phyloP scores from a whole-genome alignment of 2,113 vertebrate species.

The Opisthocomus hoazin region DNA sequence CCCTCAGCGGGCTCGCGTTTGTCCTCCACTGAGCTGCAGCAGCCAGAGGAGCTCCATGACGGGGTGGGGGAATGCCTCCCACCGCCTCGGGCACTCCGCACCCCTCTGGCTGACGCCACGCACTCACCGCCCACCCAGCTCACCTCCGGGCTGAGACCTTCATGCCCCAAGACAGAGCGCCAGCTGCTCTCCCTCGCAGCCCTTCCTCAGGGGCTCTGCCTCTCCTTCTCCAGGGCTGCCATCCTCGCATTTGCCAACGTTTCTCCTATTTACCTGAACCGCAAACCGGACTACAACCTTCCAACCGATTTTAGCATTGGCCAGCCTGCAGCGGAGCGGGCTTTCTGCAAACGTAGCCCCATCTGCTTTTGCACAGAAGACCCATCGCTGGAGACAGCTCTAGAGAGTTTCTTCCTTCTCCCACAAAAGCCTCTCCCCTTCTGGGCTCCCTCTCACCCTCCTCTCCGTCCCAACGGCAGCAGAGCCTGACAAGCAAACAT shows the following conservation, averaged over 20 bases:
- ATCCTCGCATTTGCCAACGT: not conserved
- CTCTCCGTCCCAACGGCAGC: not conserved
- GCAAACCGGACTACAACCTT: not conserved
- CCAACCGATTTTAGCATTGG: not conserved
- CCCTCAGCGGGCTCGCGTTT: not conserved
- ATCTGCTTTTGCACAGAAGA: not conserved
- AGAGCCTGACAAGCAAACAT: not conserved
- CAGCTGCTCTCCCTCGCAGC: not conserved
- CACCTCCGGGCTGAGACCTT: not conserved
- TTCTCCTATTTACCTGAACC: not conserved
- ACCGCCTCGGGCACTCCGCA: not conserved
- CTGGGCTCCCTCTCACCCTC: not conserved
- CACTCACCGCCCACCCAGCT: not conserved
- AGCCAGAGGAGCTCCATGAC: not conserved
- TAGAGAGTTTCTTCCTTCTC: not conserved
- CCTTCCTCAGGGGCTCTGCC: not conserved
- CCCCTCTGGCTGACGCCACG: fast-evolving
- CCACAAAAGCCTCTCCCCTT: not conserved
- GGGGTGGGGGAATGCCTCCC: not conserved
- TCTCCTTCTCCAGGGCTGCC: not conserved
- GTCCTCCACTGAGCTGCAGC: not conserved
- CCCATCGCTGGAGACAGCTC: fast-evolving
- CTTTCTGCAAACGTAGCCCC: not conserved
- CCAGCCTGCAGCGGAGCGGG: not conserved
- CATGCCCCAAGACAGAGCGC: fast-evolving